A percentile compares a stretch with the other conserved stretches of the same genome.
These are phyloP conservation scores for Lepidothrix coronata DNA, from an alignment of 2,113 vertebrate genomes.

Conservation along the genomic window DNA sequence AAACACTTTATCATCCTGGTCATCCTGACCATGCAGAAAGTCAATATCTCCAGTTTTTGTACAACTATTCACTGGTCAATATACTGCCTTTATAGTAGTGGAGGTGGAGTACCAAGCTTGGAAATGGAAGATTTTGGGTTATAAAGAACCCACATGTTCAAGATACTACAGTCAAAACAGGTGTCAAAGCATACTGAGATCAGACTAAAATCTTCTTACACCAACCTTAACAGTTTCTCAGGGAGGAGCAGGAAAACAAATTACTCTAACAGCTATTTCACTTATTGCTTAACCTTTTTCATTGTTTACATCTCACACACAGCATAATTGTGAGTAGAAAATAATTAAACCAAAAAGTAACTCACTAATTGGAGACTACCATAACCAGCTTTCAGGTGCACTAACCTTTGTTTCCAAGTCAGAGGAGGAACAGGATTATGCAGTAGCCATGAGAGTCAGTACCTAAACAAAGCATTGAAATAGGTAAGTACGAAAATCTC, in stretches of 20 bases:
- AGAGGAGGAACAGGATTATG: not conserved
- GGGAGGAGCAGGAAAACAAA: not conserved
- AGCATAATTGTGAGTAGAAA: not conserved
- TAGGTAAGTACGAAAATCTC: not conserved
- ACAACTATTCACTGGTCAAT: not conserved
- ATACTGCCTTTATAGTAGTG: not conserved
- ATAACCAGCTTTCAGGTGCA: not conserved
- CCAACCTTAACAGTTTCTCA: not conserved
- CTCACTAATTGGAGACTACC: not conserved
- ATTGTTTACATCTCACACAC: not conserved
- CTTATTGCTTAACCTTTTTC: not conserved
- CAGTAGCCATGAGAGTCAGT: not conserved
- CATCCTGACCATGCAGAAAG: not conserved
- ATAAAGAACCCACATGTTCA: not conserved
- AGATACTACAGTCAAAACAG: not conserved
- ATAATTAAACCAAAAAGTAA: not conserved
- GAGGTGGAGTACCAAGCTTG: not conserved
- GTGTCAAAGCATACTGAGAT: not conserved
- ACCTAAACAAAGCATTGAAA: not conserved
- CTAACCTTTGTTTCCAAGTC: not conserved
- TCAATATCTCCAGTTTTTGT: not conserved
- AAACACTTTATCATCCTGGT: not conserved
- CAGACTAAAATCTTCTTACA: not conserved
- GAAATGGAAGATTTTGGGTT: not conserved
- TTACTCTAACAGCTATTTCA: not conserved